Evolutionary conservation across 2,888 invertebrate species (phyloP), one percentile per base, ranked within the genome.

Genomic region (Eupithecia inturbata): DNA sequence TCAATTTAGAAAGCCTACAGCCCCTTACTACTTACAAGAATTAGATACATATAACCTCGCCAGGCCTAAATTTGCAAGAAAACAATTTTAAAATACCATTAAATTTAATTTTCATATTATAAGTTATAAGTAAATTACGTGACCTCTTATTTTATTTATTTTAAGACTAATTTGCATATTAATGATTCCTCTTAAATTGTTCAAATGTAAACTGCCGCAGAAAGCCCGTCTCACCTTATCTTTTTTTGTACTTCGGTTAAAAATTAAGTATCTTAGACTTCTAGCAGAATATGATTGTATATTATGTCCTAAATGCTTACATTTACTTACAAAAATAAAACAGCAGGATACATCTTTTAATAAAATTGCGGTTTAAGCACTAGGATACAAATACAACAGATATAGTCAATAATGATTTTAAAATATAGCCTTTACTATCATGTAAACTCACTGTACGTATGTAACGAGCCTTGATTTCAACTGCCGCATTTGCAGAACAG

Each of bases 401-500:
- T 53, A 39, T 74, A 81, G 80, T 78, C 85, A 82, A 84, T 85
- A 86, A 85, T 84, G 78, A 82, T 83, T 84, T 87, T 87, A 89
- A 88, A 88, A 87, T 89, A 88, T 86, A 83, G 83, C 85, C 81
- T 84, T 85, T 84, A 86, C 84, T 87, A 85, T 86, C 87, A 78
- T 84, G 84, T 86, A 85, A 87, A 87, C 79, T 85, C 82, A 81
- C 82, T 83, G 80, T 86, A 83, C 82, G 84, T 83, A 82, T 82
- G 84, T 82, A 82, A 84, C 81, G 82, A 83, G 79, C 70, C 71
- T 74, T 76, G 36, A 75, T 78, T 75, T 75, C 60, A 39, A 72
- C 78, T 80, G 77, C 3, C 72, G 76, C 72, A 71, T 75, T 69
- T 53, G 3, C 39, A n/a, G 49, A 72, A 78, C 22, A 14, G 80